Evolutionary conservation across 2,888 invertebrate genomes (phyloP).

Genomic region (Drosophila neutralis): DNA sequence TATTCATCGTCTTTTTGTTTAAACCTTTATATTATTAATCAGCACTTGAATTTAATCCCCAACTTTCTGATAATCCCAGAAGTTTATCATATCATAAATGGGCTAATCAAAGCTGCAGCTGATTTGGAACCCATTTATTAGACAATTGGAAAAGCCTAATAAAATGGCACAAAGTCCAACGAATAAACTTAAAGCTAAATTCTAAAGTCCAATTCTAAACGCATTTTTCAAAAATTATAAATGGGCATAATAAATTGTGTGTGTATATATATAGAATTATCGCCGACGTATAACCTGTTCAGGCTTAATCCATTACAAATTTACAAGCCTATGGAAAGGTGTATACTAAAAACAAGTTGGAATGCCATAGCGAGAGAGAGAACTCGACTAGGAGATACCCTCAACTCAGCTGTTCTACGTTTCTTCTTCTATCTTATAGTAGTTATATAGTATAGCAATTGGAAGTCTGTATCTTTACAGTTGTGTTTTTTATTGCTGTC

Average conservation of each 20-base stretch:
- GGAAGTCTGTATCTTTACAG: background rate
- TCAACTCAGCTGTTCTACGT: background rate
- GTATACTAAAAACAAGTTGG: background rate
- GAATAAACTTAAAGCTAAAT: background rate
- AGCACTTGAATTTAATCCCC: constrained; percentile 1
- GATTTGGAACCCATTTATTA: constrained; percentile 18
- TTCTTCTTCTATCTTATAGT: background rate
- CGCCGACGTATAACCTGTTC: background rate
- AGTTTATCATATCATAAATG: constrained; percentile 26
- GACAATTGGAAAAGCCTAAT: background rate
- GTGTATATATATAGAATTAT: background rate
- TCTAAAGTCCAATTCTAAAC: background rate
- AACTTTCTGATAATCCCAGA: constrained; percentile 7
- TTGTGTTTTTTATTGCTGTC: too few relatives aligned
- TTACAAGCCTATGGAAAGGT: background rate
- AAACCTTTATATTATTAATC: background rate
- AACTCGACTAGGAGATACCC: background rate
- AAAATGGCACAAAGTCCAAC: constrained; percentile 10
- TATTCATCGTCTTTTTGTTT: constrained; percentile 32
- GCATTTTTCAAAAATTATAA: background rate
- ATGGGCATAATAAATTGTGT: background rate
- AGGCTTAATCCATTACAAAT: background rate
- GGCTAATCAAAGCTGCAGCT: constrained; percentile 6
- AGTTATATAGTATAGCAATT: background rate
- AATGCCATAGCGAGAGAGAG: background rate